A percentile compares a stretch with the other conserved stretches of the same genome.
phyloP scores from a whole-genome alignment of 2,113 vertebrate species.

The Sinocyclocheilus grahami region DNA sequence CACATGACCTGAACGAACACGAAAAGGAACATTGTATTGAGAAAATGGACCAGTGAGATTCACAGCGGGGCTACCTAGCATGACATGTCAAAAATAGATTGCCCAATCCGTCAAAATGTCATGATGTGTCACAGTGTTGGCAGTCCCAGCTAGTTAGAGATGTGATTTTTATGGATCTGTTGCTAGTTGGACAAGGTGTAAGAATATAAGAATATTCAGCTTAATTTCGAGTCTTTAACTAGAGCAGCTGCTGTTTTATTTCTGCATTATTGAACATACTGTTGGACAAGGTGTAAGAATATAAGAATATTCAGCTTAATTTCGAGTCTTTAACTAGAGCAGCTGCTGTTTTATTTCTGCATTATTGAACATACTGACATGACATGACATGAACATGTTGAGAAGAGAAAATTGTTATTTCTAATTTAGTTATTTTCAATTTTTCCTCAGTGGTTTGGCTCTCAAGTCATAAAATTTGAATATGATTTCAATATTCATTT shows the following conservation, averaged over 20 bases:
- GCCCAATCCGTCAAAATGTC: background rate
- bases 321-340: background rate
- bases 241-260: constrained; percentile 15
- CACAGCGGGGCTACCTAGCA: background rate
- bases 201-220: background rate
- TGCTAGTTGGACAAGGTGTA: background rate
- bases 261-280: constrained; percentile 1
- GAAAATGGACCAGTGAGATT: background rate
- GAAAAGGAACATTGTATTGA: background rate
- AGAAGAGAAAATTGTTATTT: constrained; percentile 1
- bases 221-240: background rate
- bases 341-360: constrained; percentile 2
- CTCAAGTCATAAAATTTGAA: constrained; percentile 52
- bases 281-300: background rate
- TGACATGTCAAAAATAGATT: background rate
- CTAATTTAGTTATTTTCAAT: background rate
- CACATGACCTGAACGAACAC: too few species aligned
- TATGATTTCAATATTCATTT: constrained; percentile 48
- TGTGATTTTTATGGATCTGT: background rate
- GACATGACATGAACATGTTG: constrained; percentile 6
- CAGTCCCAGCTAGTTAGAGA: background rate
- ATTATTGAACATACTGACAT: constrained; percentile 6
- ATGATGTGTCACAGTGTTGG: background rate
- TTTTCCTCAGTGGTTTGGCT: constrained; percentile 51
- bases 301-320: background rate